These are phyloP conservation scores for Thermophis baileyi DNA, from an alignment of 2,113 vertebrate species.

Conservation along the genomic window DNA sequence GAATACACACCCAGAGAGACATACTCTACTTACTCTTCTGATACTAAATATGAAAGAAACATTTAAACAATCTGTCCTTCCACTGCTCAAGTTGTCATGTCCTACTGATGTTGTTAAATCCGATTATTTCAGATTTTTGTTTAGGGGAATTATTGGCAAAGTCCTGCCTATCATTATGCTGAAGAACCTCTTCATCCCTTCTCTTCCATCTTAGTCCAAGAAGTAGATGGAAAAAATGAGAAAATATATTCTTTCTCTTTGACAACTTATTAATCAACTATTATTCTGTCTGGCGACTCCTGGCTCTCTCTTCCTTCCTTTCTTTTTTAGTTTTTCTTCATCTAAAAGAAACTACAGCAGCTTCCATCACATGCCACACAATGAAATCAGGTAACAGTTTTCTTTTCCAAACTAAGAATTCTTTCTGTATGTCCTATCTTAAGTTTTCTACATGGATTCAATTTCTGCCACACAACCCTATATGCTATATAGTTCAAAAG, in stretches of 20 bases:
- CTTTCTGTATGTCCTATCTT: neutral
- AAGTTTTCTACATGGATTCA: neutral
- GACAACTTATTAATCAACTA: neutral
- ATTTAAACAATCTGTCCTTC: neutral
- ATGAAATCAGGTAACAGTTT: neutral
- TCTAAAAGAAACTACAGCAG: neutral
- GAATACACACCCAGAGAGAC: neutral
- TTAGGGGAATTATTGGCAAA: neutral
- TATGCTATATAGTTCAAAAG: neutral
- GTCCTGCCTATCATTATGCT: neutral
- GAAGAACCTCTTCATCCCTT: neutral
- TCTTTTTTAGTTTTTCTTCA: neutral
- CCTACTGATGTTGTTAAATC: neutral
- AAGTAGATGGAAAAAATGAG: neutral
- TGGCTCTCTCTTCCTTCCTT: neutral
- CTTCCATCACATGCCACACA: neutral
- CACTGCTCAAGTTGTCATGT: neutral
- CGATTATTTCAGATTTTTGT: neutral
- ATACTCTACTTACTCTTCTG: neutral
- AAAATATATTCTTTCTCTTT: neutral
- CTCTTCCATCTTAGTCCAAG: neutral
- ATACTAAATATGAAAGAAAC: neutral
- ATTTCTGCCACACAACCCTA: neutral
- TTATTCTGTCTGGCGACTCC: neutral
- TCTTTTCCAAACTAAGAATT: neutral